Percentiles rank a stretch among this genome's conserved stretches.
Evolutionary conservation across 2,888 invertebrate genomes (phyloP).

Genomic region (Heteromurus nitidus): DNA sequence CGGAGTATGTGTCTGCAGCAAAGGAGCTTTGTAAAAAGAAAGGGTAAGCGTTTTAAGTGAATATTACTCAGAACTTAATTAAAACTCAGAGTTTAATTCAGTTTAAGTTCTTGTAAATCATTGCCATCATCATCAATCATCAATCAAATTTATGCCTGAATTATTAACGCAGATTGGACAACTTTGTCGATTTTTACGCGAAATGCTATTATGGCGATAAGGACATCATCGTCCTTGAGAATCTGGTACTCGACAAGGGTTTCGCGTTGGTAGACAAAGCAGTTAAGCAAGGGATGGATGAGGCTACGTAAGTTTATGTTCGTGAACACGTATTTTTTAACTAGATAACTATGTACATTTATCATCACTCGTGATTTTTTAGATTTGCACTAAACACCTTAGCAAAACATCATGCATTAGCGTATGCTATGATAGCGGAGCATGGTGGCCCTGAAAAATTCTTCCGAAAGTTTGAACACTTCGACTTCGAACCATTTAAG

Average conservation of each 20-base stretch:
- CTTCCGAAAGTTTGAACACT: slow-evolving; percentile 24
- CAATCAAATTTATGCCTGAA: no score
- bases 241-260: slow-evolving; percentile 49
- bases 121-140: no score
- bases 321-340: no score
- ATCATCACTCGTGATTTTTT: no score
- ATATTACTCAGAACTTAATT: background rate
- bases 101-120: no score
- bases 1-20: slow-evolving; percentile 46
- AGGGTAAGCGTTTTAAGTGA: slow-evolving; percentile 42
- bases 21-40: slow-evolving; percentile 45
- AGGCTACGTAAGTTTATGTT: slow-evolving; percentile 59
- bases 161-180: slow-evolving; percentile 9
- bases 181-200: slow-evolving; percentile 51
- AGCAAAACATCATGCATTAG: slow-evolving; percentile 61
- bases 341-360: no score
- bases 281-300: slow-evolving; percentile 48
- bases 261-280: slow-evolving; percentile 48
- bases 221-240: slow-evolving; percentile 56
- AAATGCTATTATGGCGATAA: slow-evolving; percentile 61
- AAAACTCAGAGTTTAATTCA: background rate
- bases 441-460: slow-evolving; percentile 48
- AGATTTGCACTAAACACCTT: slow-evolving; percentile 56
- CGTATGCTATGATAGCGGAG: slow-evolving; percentile 43
- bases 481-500: slow-evolving; percentile 31